A percentile compares a stretch with the other conserved stretches of the same genome.
These are phyloP conservation scores for Lithophane leautieri DNA, from an alignment of 2,888 invertebrate species.

Conservation along the genomic window DNA sequence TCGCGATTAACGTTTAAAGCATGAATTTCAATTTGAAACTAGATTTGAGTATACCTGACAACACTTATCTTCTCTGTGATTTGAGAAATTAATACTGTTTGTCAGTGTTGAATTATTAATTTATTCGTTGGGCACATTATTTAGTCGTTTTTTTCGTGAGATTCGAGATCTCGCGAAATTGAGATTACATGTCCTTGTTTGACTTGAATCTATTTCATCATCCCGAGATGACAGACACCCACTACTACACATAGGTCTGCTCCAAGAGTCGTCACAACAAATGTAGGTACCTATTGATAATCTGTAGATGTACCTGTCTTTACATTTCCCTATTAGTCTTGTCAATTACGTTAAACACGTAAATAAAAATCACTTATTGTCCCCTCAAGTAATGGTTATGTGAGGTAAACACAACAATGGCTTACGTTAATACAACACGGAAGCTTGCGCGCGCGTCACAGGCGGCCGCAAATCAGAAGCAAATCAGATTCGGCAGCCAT, in stretches of 20 bases:
- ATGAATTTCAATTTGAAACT: neutral
- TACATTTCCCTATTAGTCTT: slow-evolving; percentile 2
- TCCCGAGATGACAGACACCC: neutral
- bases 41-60: neutral
- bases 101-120: neutral
- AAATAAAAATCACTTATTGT: neutral
- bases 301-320: neutral
- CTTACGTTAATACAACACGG: slow-evolving; percentile 43
- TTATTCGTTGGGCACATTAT: too few species aligned
- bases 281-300: neutral
- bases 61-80: neutral
- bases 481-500: slow-evolving; percentile 71
- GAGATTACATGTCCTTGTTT: too few species aligned
- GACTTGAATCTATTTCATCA: neutral
- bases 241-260: neutral
- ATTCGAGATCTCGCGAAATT: too few species aligned
- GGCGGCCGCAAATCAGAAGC: slow-evolving; percentile 71
- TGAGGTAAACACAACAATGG: slow-evolving; percentile 33
- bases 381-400: slow-evolving; percentile 13
- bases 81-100: neutral
- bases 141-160: too few species aligned
- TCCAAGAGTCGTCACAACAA: neutral
- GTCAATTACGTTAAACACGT: neutral
- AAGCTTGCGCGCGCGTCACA: slow-evolving; percentile 64
- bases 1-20: neutral